Percentiles rank a stretch among this genome's conserved stretches.
These are phyloP conservation scores for Phaenicophaeus curvirostris DNA, from an alignment of 2,797 vertebrate species.

Conservation along the genomic window DNA sequence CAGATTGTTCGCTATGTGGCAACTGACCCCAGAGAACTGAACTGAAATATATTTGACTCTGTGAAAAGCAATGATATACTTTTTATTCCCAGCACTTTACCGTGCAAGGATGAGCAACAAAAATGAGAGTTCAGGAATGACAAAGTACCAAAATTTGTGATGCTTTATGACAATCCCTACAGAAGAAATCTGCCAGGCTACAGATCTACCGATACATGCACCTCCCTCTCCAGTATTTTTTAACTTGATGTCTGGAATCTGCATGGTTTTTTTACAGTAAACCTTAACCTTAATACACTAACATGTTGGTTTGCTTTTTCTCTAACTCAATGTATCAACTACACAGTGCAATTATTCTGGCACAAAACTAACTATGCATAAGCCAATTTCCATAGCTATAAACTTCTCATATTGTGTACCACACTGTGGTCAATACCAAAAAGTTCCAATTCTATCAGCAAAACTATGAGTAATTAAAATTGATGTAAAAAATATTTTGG, in stretches of 20 bases:
- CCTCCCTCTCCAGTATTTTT: neutral
- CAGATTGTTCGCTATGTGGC: neutral
- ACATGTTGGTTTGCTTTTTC: neutral
- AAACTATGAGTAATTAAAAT: neutral
- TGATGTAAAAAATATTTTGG: neutral
- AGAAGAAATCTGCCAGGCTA: neutral
- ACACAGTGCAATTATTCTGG: neutral
- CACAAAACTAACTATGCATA: neutral
- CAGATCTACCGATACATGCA: neutral
- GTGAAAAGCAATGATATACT: neutral
- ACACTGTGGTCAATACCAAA: neutral
- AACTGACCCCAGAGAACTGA: neutral
- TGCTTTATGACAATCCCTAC: rapidly evolving
- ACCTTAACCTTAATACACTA: neutral
- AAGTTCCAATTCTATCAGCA: neutral
- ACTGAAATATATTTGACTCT: neutral
- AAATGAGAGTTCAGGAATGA: neutral
- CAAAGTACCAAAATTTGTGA: neutral
- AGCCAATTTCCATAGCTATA: neutral
- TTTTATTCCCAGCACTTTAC: neutral
- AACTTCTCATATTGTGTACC: neutral
- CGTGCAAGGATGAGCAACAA: neutral
- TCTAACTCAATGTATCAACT: neutral
- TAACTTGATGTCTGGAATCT: neutral
- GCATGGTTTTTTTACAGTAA: neutral